Evolutionary conservation across 2,888 invertebrate genomes (phyloP), one percentile per base, ranked within the genome.

Genomic region (Rotaria sp.): DNA sequence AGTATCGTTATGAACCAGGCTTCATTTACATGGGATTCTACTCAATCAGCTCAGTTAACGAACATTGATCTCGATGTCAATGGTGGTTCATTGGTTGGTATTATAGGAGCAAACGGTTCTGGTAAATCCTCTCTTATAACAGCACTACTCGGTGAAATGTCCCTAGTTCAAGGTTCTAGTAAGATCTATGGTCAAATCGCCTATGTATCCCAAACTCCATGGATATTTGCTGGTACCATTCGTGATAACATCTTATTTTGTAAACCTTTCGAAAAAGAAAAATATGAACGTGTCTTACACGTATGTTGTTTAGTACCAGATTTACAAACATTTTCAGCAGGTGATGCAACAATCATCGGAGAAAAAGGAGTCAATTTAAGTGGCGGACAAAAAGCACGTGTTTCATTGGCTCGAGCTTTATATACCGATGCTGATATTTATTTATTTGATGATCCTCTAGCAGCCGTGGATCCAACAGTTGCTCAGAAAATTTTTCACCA

Each of bases 171-270:
- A 26, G 95, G 95, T 0, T 92, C 92, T 0, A 89, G 95, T 85
- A 92, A 92, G 2, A 90, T 94, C n/a, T 92, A 92, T 2, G 95
- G 95, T 10, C 90, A 89, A 2, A 91, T 94, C 11, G 92, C 92
- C 0, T 95, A 94, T 90, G 94, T 94, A 2, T 93, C 94, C 84
- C 95, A 95, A 91, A 94, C 95, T 88, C 94, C 95, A 0, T 96
- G 95, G 95, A 92, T 94, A 52, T 92, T 93, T 88, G 93, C 93
- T 84, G 93, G 93, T 2, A 94, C 95, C 87, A 94, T 98, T 0
- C 93, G 95, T 21, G 96, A 97, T 89, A 98, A 98, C 91, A 95
- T 98, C 88, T 91, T 96, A 2, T 97, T 98, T 91, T 97, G 96
- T 0, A 93, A 93, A 89, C 92, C 93, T 87, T 93, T 92, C 88